Conservation (phyloP, 2,888 invertebrate species). For the Hylaea fasciaria region DNA sequence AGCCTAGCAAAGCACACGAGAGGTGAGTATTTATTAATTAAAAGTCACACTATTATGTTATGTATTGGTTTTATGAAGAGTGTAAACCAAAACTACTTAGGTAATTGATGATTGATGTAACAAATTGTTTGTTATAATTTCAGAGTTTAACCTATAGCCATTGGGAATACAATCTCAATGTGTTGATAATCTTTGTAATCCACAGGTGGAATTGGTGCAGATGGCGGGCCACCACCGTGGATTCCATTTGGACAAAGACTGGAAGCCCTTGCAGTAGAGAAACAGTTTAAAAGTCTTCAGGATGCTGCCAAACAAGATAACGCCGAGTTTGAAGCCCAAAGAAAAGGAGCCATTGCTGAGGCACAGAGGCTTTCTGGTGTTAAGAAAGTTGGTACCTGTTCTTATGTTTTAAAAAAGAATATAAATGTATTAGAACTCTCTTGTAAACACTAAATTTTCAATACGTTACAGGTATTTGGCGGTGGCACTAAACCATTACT, state of each 20-base stretch:
- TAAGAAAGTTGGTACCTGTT: slow-evolving; percentile 74
- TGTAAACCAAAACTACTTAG: too few relatives aligned
- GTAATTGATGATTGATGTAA: too few relatives aligned
- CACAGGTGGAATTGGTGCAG: slow-evolving; percentile 84
- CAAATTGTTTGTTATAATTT: too few relatives aligned
- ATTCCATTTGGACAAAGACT: slow-evolving; percentile 95
- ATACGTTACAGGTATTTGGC: slow-evolving; percentile 80
- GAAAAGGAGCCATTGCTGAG: slow-evolving; percentile 95
- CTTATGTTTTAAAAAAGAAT: too few relatives aligned
- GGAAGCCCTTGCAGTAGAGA: slow-evolving; percentile 84
- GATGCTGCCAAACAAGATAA: slow-evolving; percentile 88
- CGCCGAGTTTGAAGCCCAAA: slow-evolving; percentile 94
- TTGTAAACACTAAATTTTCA: not conserved
- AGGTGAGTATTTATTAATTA: slow-evolving; percentile 62
- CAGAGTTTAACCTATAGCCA: too few relatives aligned
- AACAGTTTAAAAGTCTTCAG: slow-evolving; percentile 89
- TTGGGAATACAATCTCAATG: not conserved
- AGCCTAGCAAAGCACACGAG: slow-evolving; percentile 87
- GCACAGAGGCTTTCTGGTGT: slow-evolving; percentile 88
- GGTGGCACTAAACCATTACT: slow-evolving; percentile 88
- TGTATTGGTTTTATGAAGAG: too few relatives aligned
- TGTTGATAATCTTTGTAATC: slow-evolving; percentile 16
- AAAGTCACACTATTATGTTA: not conserved
- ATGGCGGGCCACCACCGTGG: slow-evolving; percentile 95
- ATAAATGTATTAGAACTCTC: not conserved